Evolutionary conservation across 2,113 vertebrate species (phyloP), one percentile per base, ranked within the genome.

Genomic region (Tyrannus savana): DNA sequence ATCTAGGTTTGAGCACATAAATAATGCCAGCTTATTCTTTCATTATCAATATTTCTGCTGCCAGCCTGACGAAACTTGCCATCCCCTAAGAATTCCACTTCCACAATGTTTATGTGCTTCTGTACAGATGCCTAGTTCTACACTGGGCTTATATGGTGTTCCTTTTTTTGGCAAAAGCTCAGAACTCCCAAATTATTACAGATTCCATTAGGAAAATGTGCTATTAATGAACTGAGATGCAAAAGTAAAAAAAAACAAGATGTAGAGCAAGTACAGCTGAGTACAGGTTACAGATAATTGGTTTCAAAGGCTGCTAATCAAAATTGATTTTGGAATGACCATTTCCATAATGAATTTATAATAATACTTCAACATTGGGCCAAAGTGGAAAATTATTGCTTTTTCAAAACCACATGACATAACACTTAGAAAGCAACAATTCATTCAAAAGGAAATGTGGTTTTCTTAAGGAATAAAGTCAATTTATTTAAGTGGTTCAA

Each of bases 401-500:
- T 96, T 93, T 95, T 95, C 84, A 83, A 96, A 96, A 95, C 88
- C 89, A 85, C 94, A 94, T 12, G 59, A 96, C 94, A 89, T 84
- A 95, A 90, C 82, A 94, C 94, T 95, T 93, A 93, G 91, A 95
- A 96, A 95, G 92, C 89, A 93, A 94, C 87, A 96, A 94, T 96
- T 97, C 92, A 94, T 83, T 95, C 84, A 90, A 92, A 91, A 82
- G 95, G 95, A 96, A 95, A 92, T 95, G 95, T 90, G 92, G 93
- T 97, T 97, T 97, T 96, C 91, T 95, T 93, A 95, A 93, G 93
- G 93, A 96, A 97, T 96, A 96, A 96, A 96, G 89, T 96, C 77
- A 89, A 85, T 95, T 96, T 94, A 96, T 95, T 91, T 95, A 95
- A 96, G 94, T 90, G 95, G 91, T 94, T 96, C 94, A 95, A 93